Conservation (phyloP, 2,888 invertebrate species). For the Ophion obscuratus region DNA sequence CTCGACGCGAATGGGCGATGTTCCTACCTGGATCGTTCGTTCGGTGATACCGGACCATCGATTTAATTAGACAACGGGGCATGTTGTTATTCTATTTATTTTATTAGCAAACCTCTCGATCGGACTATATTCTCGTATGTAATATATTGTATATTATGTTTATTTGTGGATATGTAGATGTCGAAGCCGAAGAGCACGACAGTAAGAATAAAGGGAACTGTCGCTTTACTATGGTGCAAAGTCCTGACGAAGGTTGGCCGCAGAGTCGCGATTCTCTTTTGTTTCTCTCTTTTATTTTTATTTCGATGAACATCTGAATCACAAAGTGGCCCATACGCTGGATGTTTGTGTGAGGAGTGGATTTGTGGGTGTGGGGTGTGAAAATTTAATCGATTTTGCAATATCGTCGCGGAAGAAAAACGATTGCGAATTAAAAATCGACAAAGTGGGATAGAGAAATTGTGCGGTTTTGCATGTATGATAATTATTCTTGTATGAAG, state of each 20-base stretch:
- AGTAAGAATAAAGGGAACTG: constrained; percentile 22
- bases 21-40: constrained; percentile 72
- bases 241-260: constrained; percentile 15
- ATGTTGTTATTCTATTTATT: constrained; percentile 70
- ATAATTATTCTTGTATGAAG: too few relatives aligned
- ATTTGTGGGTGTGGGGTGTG: not conserved
- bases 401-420: not conserved
- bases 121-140: not conserved
- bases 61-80: constrained; percentile 80
- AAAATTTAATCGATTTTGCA: not conserved
- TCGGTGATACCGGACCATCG: constrained; percentile 76
- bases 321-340: constrained; percentile 35
- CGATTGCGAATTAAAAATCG: not conserved
- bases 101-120: not conserved
- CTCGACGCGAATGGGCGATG: not conserved
- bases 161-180: not conserved
- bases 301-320: constrained; percentile 39
- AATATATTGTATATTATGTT: not conserved
- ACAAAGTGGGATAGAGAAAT: too few relatives aligned
- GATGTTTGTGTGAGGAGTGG: not conserved
- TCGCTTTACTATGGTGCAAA: constrained; percentile 19
- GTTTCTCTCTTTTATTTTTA: constrained; percentile 21
- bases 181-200: not conserved
- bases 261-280: constrained; percentile 18
- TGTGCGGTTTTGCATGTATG: too few relatives aligned